Base-by-base conservation (phyloP, 1,140 invertebrate genomes). In the Chlorops oryzae region DNA sequence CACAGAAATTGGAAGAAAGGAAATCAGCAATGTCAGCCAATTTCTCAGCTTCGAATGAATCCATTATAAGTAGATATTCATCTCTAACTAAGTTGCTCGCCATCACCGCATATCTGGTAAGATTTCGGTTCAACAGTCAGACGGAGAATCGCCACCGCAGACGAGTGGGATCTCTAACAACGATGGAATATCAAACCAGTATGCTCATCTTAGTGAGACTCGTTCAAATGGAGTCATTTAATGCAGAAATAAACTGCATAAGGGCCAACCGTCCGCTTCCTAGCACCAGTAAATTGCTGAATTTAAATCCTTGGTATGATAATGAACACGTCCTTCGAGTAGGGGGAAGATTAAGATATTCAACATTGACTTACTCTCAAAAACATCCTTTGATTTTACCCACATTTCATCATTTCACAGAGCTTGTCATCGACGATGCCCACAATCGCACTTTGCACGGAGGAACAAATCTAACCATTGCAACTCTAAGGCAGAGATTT, bases 351-450 rank as follows among this genome's bases (percentile, higher is more conserved):
- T 13, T 18, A 5, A 10, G 3, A 20, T 12, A 20, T 18, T 17
- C 39, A 20, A 40, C 18, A 6, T 20, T 40, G 20, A 17, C 39
- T 3, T 42, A 5, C 9, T 5, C 5, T 18, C 9, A 21, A 45
- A 45, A 7, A 15, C 27, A 45, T 15, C 42, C 42, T 17, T 32
- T 32, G n/a, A 28, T 45, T 5, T 32, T 45, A 17, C 27, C 42
- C 7, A 27, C 28, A 3, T 5, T 1, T 28, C 15, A 32, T 32
- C 2, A 5, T 21, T 5, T 7, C 9, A n/a, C 7, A n/a, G n/a
- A n/a, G n/a, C n/a, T n/a, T n/a, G n/a, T n/a, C n/a, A n/a, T 2
- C 15, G 9, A 2, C 20, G 5, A 32, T 32, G 1, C 3, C 17
- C 12, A n/a, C 9, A n/a, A 13, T 17, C 22, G 9, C 21, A 45